These are phyloP conservation scores for Eupithecia subfuscata DNA, from an alignment of 2,888 invertebrate genomes.

Conservation along the genomic window DNA sequence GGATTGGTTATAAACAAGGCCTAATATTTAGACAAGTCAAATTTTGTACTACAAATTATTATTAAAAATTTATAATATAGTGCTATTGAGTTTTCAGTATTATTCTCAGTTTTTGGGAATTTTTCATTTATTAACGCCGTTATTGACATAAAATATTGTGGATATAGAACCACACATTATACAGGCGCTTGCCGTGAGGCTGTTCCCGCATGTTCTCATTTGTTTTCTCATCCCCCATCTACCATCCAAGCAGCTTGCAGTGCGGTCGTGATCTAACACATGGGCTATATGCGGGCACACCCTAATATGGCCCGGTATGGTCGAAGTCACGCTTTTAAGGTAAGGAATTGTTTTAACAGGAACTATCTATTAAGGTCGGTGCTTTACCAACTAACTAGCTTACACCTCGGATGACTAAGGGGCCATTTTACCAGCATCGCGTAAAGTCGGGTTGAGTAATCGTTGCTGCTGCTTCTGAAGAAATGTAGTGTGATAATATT, in stretches of 20 bases:
- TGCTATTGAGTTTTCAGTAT: too few relatives aligned
- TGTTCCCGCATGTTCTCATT: neutral
- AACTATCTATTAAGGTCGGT: slow-evolving; percentile 31
- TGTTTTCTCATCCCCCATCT: neutral
- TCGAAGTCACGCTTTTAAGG: slow-evolving; percentile 54
- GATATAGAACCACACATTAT: too few relatives aligned
- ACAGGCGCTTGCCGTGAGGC: neutral
- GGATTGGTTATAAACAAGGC: too few relatives aligned
- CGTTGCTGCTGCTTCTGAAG: neutral
- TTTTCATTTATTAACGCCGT: too few relatives aligned
- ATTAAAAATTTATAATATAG: too few relatives aligned
- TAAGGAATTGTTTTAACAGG: slow-evolving; percentile 35
- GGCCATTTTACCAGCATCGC: neutral
- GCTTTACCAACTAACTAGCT: slow-evolving; percentile 11
- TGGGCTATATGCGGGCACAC: slow-evolving; percentile 41
- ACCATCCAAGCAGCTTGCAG: neutral
- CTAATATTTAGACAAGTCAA: too few relatives aligned
- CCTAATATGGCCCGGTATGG: slow-evolving; percentile 54
- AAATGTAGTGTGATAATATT: neutral
- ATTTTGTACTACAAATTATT: too few relatives aligned
- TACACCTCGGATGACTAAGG: slow-evolving; percentile 7
- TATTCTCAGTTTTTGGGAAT: too few relatives aligned
- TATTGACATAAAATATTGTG: too few relatives aligned
- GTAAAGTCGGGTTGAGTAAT: neutral
- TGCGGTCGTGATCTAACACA: slow-evolving; percentile 38